Conservation (phyloP, 1,140 invertebrate genomes). For the Atta cephalotes region DNA sequence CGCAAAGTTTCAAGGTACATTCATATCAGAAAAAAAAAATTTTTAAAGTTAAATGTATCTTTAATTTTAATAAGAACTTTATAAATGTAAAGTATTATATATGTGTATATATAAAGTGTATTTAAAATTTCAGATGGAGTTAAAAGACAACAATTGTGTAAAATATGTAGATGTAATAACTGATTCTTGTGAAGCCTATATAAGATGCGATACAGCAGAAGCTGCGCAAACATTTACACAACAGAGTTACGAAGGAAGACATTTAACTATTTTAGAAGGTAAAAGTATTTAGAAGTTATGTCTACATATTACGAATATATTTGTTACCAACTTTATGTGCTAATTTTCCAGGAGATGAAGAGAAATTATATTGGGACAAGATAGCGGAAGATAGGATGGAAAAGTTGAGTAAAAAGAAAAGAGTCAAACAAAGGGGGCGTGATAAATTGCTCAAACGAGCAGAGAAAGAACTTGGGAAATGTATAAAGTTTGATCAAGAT, state of each 20-base stretch:
- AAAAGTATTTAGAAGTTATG: constrained; percentile 23
- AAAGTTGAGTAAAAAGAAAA: constrained; percentile 87
- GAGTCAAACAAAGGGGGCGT: constrained; percentile 87
- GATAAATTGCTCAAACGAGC: constrained; percentile 89
- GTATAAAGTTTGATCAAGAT: constrained; percentile 88
- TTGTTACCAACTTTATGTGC: constrained; percentile 3
- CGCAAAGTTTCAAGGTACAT: constrained; percentile 89
- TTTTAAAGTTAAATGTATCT: not conserved
- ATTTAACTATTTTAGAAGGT: constrained; percentile 83
- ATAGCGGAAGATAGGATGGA: constrained; percentile 87
- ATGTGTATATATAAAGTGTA: constrained; percentile 23
- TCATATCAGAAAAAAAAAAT: not conserved
- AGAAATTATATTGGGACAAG: constrained; percentile 89
- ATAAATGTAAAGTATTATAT: constrained; percentile 86
- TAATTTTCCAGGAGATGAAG: constrained; percentile 86
- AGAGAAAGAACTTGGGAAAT: constrained; percentile 88
- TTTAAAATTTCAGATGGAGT: constrained; percentile 80
- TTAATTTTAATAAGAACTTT: constrained; percentile 31
- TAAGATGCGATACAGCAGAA: constrained; percentile 88
- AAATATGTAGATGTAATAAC: constrained; percentile 90
- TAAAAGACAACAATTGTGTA: constrained; percentile 86
- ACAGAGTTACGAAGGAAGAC: constrained; percentile 80
- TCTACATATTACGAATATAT: constrained; percentile 40
- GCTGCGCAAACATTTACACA: constrained; percentile 86
- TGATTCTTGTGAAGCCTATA: constrained; percentile 86